Conservation (phyloP, 2,888 invertebrate species). For the Lasioglossum calceatum region DNA sequence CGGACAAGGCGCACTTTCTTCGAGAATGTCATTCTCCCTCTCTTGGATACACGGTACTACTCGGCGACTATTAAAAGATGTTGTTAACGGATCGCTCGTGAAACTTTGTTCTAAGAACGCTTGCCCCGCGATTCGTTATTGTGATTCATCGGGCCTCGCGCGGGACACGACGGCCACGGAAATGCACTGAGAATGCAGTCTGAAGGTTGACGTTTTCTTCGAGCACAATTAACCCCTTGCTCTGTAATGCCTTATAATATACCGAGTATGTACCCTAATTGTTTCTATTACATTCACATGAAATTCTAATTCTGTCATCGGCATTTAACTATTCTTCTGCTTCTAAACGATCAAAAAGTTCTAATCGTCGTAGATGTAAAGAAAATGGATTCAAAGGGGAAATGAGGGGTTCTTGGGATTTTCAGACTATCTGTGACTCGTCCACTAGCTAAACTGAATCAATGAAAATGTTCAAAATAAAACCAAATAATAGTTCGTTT, state of each 20-base stretch:
- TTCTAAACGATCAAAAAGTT: background rate
- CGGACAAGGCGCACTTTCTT: background rate
- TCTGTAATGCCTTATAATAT: background rate
- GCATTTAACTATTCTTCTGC: background rate
- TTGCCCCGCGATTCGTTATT: background rate
- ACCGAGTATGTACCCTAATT: background rate
- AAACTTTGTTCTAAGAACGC: background rate
- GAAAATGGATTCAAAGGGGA: background rate
- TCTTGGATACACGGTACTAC: background rate
- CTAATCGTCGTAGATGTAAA: background rate
- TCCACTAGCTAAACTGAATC: background rate
- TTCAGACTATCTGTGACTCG: background rate
- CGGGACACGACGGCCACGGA: background rate
- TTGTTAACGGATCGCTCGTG: background rate
- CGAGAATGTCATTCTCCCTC: background rate
- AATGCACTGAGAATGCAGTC: background rate
- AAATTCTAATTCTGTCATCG: background rate
- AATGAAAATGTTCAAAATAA: background rate
- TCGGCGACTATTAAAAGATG: background rate
- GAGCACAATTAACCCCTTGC: background rate
- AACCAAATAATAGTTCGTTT: background rate
- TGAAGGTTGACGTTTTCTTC: background rate
- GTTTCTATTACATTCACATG: background rate
- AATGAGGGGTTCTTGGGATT: background rate
- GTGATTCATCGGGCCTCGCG: background rate